Conservation (phyloP, 2,888 invertebrate genomes). For the Eurytoma adleriae region DNA sequence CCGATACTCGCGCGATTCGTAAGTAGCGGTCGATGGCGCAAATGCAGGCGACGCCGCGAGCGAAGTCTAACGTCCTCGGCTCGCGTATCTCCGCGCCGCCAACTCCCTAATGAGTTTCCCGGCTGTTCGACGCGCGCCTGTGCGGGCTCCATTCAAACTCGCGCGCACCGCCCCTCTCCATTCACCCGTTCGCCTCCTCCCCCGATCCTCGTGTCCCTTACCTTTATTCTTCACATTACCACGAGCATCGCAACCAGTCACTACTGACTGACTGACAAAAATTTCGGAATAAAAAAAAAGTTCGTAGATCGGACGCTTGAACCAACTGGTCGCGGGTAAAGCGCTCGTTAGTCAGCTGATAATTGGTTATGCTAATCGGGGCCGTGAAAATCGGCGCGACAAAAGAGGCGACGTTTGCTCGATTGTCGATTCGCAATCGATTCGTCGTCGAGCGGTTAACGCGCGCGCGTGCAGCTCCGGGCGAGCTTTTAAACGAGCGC, state of each 20-base stretch:
- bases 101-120: slow-evolving; percentile 73
- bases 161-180: slow-evolving; percentile 33
- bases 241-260: background rate
- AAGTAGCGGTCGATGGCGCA: slow-evolving; percentile 10
- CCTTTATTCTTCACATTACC: background rate
- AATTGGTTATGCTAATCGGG: no score
- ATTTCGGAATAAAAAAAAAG: no score
- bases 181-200: slow-evolving; percentile 19
- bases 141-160: slow-evolving; percentile 70
- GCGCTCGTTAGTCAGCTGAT: no score
- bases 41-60: slow-evolving; percentile 12
- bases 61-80: slow-evolving; percentile 29
- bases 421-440: background rate
- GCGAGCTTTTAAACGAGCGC: background rate
- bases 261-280: no score
- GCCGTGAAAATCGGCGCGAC: background rate
- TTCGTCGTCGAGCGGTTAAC: no score
- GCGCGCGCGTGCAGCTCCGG: background rate
- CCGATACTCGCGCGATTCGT: slow-evolving; percentile 23
- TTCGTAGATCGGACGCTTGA: no score
- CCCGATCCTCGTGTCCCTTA: background rate
- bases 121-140: slow-evolving; percentile 68
- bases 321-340: no score
- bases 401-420: background rate
- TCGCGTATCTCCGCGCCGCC: slow-evolving; percentile 36